These are phyloP conservation scores for Oreochromis aureus DNA, from an alignment of 2,113 vertebrate species.

Conservation along the genomic window DNA sequence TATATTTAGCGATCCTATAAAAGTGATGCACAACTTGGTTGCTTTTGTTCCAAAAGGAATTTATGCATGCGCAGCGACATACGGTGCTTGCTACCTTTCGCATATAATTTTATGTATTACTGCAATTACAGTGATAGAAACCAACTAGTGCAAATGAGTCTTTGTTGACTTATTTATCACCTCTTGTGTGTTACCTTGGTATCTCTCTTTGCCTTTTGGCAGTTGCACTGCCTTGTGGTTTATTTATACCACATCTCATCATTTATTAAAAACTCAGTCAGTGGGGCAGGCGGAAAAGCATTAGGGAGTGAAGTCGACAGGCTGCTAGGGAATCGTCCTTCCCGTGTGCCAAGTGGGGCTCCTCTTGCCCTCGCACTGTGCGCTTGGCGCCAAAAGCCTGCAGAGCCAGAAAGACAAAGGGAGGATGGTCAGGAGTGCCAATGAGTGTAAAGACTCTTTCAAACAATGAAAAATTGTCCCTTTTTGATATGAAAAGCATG, in stretches of 20 bases:
- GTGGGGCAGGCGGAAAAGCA: conserved; percentile 72
- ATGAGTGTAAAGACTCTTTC: neutral
- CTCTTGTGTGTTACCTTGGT: conserved; percentile 67
- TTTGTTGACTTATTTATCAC: conserved; percentile 74
- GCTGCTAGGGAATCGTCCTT: conserved; percentile 60
- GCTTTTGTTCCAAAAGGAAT: conserved; percentile 9
- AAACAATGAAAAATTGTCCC: neutral
- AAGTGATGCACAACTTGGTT: neutral
- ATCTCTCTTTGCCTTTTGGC: conserved; percentile 67
- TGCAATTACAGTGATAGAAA: conserved; percentile 39
- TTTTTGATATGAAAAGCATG: conserved; percentile 14
- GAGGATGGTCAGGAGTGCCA: neutral
- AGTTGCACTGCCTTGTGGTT: conserved; percentile 70
- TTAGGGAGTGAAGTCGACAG: conserved; percentile 63
- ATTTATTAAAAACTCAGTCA: conserved; percentile 83
- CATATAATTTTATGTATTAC: conserved; percentile 18
- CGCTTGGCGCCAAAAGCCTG: conserved; percentile 25
- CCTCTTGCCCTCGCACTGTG: conserved; percentile 37
- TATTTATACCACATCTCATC: conserved; percentile 78
- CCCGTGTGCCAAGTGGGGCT: conserved; percentile 60
- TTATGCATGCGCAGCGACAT: neutral
- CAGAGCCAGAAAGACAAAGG: conserved; percentile 46
- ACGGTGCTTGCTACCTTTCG: neutral
- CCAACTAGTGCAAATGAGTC: conserved; percentile 61
- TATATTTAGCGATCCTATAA: conserved; percentile 15